Base-by-base conservation (phyloP, 2,888 invertebrate genomes). In the Spodoptera exigua region DNA sequence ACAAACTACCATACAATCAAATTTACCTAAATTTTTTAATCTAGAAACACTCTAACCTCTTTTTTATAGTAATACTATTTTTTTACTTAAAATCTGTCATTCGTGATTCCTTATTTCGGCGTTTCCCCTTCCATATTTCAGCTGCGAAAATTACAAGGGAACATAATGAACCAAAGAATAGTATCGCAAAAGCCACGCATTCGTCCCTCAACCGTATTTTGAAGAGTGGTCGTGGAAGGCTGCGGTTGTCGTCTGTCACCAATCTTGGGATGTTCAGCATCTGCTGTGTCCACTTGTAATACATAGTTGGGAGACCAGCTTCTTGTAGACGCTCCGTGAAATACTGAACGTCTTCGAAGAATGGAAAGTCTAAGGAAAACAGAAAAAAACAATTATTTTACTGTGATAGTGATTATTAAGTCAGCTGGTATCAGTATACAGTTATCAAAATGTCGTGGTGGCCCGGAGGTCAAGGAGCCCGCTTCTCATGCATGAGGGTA, bases 221-320 rank as follows among this genome's bases (percentile, higher is more conserved):
- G 0, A 40, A n/a, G 32, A 72, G 78, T 0, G 78, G 72, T 0
- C 89, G 70, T 0, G 83, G 76, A 40, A 82, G 74, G 0, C 69
- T 62, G 0, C 47, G 60, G 0, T 39, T 45, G 12, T 56, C 61
- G 0, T 27, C 27, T 27, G 66, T 43, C 11, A 64, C 52, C 0
- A 27, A 10, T 12, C 70, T 65, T 1, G 76, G 55, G 2, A 85
- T 55, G 2, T 70, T 64, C 2, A 84, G 71, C 7, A 82, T 75
- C 32, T 73, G 66, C 2, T 76, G 70, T 0, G 89, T 87, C 89
- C 86, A 87, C 3, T 57, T 70, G 67, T 89, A 85, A 73, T 89
- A 89, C 39, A 63, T 76, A 0, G 60, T 27, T 0, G 89, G 84
- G 1, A 89, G 60, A 0, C 89, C 89, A 0, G 88, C 81, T 76